Conservation (phyloP, 1,140 invertebrate species). For the Sarcophaga peregrina region DNA sequence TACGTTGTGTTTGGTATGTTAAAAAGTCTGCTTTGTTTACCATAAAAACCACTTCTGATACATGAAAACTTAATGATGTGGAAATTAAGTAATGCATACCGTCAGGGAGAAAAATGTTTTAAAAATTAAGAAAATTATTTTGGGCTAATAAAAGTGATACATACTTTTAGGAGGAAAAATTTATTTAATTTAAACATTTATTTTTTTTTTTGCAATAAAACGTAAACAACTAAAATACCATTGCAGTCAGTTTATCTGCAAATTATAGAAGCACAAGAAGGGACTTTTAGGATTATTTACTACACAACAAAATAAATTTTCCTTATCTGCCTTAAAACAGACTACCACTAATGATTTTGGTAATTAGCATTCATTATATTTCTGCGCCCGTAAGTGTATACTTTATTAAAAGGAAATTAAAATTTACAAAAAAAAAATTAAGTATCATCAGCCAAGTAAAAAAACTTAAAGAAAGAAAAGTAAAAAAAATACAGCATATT, state of each 20-base stretch:
- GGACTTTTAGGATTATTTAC: background rate
- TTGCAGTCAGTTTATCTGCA: too few species aligned
- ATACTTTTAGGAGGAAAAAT: background rate
- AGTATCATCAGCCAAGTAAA: background rate
- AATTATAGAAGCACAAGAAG: too few species aligned
- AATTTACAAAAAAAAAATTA: background rate
- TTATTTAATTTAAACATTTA: background rate
- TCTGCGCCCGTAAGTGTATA: background rate
- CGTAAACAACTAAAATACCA: background rate
- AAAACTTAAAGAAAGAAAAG: background rate
- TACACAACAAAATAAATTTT: background rate
- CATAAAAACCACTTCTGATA: background rate
- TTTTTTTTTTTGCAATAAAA: background rate
- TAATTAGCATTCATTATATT: background rate
- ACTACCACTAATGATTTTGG: background rate
- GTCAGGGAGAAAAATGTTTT: background rate
- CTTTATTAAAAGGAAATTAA: constrained; percentile 9
- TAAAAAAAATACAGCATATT: too few species aligned
- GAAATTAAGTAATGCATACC: background rate
- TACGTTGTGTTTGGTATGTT: too few species aligned
- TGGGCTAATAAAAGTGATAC: background rate
- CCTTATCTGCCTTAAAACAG: background rate
- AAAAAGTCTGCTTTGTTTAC: background rate
- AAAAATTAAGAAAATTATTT: background rate
- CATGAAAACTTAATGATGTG: constrained; percentile 11